Percentiles rank a stretch among this genome's conserved stretches.
Evolutionary conservation across 2,113 vertebrate species (phyloP).

Genomic region (Atractosteus spatula): DNA sequence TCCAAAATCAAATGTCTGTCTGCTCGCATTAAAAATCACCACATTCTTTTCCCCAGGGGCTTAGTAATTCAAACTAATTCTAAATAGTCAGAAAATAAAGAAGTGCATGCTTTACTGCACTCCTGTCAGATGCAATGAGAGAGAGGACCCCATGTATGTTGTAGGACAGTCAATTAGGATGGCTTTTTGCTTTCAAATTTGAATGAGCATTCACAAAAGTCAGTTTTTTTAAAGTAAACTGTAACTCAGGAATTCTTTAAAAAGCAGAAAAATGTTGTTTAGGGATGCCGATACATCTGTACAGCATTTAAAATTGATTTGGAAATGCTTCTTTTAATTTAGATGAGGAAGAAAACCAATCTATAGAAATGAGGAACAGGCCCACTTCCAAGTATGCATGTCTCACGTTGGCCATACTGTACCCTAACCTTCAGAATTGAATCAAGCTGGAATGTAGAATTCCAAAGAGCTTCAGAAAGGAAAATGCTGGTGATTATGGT

Average conservation of each 20-base stretch:
- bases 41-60: conserved; percentile 4
- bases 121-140: conserved; percentile 29
- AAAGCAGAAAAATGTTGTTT: background rate
- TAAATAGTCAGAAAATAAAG: conserved; percentile 18
- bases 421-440: too few relatives aligned
- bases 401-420: too few relatives aligned
- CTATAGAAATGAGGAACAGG: too few relatives aligned
- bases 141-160: background rate
- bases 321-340: too few relatives aligned
- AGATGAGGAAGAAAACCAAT: too few relatives aligned
- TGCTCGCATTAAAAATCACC: background rate
- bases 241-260: background rate
- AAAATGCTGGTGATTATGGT: too few relatives aligned
- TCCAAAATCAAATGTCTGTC: conserved; percentile 13
- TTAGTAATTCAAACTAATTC: conserved; percentile 17
- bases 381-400: too few relatives aligned
- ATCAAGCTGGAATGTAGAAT: too few relatives aligned
- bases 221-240: conserved; percentile 4
- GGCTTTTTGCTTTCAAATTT: conserved; percentile 2
- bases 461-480: too few relatives aligned
- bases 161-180: background rate
- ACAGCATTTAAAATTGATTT: background rate
- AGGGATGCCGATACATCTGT: background rate
- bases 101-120: conserved; percentile 22
- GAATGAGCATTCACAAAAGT: too few relatives aligned